Evolutionary conservation across 2,113 vertebrate genomes (phyloP).

Genomic region (Sinocyclocheilus rhinocerous): DNA sequence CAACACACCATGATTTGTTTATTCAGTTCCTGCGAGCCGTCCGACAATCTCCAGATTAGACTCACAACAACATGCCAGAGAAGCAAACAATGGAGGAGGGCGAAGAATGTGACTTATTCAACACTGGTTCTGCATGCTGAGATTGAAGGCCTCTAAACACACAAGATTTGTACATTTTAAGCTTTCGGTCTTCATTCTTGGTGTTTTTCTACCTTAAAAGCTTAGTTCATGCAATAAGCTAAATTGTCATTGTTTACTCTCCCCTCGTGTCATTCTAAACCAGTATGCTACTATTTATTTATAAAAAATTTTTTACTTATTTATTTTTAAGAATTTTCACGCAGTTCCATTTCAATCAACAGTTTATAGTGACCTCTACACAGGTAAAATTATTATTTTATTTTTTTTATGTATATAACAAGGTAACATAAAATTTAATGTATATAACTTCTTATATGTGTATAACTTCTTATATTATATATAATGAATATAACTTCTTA

Average conservation of each 20-base stretch:
- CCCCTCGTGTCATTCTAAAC: not conserved
- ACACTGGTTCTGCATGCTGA: not conserved
- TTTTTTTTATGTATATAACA: too few species aligned
- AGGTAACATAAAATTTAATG: too few species aligned
- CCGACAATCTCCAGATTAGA: slow-evolving; percentile 37
- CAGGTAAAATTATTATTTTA: too few species aligned
- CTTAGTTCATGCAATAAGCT: not conserved
- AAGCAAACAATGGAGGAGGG: slow-evolving; percentile 14
- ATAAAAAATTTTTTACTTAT: too few species aligned
- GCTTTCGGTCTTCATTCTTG: not conserved
- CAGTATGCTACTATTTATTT: too few species aligned
- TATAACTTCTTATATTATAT: too few species aligned
- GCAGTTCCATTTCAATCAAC: not conserved
- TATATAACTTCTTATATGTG: too few species aligned
- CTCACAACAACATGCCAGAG: slow-evolving; percentile 11
- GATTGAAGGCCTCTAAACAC: not conserved
- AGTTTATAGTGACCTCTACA: too few species aligned
- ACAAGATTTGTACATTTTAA: not conserved
- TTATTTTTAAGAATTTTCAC: not conserved
- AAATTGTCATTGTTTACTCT: not conserved
- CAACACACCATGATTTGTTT: not conserved
- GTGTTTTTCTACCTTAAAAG: not conserved
- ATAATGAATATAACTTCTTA: too few species aligned
- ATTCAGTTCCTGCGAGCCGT: not conserved
- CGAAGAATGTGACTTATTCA: not conserved